Evolutionary conservation across 2,888 invertebrate genomes (phyloP).

Genomic region (Micoletzkya japonica): DNA sequence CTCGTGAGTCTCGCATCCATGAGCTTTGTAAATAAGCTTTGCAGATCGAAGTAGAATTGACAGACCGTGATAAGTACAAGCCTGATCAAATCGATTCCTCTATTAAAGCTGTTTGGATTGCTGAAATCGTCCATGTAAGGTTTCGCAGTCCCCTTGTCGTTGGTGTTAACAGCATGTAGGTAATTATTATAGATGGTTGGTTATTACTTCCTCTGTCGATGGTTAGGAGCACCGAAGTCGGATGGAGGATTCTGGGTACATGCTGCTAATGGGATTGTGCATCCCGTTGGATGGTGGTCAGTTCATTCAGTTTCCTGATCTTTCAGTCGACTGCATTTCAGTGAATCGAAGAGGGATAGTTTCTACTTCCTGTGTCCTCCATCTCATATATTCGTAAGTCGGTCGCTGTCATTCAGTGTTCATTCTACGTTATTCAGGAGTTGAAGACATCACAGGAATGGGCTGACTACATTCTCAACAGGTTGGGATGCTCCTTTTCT

Average conservation of each 20-base stretch:
- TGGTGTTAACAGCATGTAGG: neutral
- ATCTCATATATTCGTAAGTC: neutral
- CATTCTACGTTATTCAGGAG: neutral
- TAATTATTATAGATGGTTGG: conserved; percentile 12
- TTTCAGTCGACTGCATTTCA: neutral
- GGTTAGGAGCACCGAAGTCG: neutral
- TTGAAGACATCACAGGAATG: neutral
- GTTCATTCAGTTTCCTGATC: conserved; percentile 3
- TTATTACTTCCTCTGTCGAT: conserved; percentile 24
- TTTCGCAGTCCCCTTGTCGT: neutral
- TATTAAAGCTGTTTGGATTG: conserved; percentile 10
- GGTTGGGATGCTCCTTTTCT: neutral
- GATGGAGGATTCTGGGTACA: conserved; percentile 21
- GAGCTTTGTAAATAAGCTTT: neutral
- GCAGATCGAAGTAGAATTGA: conserved; percentile 22
- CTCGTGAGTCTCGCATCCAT: neutral
- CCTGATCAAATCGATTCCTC: neutral
- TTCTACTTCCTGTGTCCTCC: neutral
- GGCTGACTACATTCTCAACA: neutral
- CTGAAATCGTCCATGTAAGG: conserved; percentile 14
- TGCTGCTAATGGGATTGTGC: conserved; percentile 9
- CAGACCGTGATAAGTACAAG: neutral
- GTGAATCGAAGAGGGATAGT: neutral
- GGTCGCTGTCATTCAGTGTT: neutral
- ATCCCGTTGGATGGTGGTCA: conserved; percentile 22